Conservation (phyloP, 1,140 invertebrate genomes). For the Homarus americanus region DNA sequence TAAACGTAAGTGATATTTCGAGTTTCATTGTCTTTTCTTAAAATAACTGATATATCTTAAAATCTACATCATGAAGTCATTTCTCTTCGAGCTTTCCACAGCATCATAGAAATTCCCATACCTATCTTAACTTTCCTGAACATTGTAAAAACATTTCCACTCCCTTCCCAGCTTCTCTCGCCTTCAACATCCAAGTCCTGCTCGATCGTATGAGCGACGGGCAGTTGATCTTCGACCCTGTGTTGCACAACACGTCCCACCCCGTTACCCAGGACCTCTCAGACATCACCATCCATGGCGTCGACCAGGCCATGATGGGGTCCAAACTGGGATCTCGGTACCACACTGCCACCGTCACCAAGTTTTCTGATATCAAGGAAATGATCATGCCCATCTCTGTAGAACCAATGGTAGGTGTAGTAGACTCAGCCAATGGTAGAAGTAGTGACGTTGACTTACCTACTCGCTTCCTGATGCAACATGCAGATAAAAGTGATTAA, state of each 20-base stretch:
- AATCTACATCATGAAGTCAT: too few species aligned
- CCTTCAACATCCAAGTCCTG: conserved; percentile 68
- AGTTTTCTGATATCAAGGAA: conserved; percentile 55
- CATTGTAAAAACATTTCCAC: too few species aligned
- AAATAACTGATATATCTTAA: too few species aligned
- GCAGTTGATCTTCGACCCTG: conserved; percentile 61
- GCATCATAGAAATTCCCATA: too few species aligned
- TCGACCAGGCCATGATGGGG: conserved; percentile 57
- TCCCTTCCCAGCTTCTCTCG: conserved; percentile 58
- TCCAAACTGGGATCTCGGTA: conserved; percentile 54
- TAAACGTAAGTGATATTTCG: conserved; percentile 64
- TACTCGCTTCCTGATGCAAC: too few species aligned
- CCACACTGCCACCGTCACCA: conserved; percentile 59
- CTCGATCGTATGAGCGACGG: conserved; percentile 71
- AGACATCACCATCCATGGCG: conserved; percentile 59
- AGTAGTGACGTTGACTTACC: too few species aligned
- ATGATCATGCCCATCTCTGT: conserved; percentile 55
- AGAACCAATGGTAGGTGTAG: conserved; percentile 32
- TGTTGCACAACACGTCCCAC: conserved; percentile 66
- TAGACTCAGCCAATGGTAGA: too few species aligned
- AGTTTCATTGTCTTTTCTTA: too few species aligned
- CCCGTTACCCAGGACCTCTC: conserved; percentile 63
- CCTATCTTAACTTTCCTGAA: too few species aligned
- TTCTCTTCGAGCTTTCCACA: too few species aligned
- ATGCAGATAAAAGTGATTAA: too few species aligned